Evolutionary conservation across 2,797 vertebrate genomes (phyloP), one percentile per base, ranked within the genome.

Genomic region (Okamejei kenojei): DNA sequence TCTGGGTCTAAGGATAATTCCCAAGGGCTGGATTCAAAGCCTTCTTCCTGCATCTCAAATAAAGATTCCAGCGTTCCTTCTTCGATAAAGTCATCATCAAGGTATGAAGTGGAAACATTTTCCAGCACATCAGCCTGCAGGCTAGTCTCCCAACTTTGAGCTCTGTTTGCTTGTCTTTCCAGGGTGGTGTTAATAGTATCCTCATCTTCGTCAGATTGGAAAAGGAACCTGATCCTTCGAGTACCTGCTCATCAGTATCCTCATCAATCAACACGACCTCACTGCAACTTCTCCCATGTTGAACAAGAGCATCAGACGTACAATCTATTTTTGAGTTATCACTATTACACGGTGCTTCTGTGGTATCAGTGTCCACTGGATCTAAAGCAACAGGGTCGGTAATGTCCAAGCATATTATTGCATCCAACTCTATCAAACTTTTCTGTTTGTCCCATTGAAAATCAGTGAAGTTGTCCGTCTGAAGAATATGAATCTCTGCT

Each of bases 81-180:
- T 92, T 54, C 90, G 26, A 91, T 91, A n/a, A 91, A 91, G 21
- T 92, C 90, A 92, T 54, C 71, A 11, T 76, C 90, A 74, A 92
- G 7, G 90, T 38, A 76, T 45, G 71, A 76, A 58, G 10, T 15
- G 8, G 23, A 92, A n/a, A 76, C 3, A 54, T 15, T 58, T 92
- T 76, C 90, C 68, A 35, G 26, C 68, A 74, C 29, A 54, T 91
- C 90, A 26, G 90, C 10, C 45, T 73, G 23, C 68, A 23, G 4
- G 35, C 71, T 21, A 13, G 19, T 45, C 45, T 54, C 38, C 90
- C 90, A 76, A 76, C 38, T 54, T 74, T n/a, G 10, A 73, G 68
- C 11, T 92, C 26, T 21, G 73, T 23, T 38, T 45, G 68, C 90
- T 74, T 26, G 90, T 45, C 8, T 61, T 45, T 68, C 32, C 68